phyloP scores from a whole-genome alignment of 2,113 vertebrate species.

The Mionectes macconnelli region DNA sequence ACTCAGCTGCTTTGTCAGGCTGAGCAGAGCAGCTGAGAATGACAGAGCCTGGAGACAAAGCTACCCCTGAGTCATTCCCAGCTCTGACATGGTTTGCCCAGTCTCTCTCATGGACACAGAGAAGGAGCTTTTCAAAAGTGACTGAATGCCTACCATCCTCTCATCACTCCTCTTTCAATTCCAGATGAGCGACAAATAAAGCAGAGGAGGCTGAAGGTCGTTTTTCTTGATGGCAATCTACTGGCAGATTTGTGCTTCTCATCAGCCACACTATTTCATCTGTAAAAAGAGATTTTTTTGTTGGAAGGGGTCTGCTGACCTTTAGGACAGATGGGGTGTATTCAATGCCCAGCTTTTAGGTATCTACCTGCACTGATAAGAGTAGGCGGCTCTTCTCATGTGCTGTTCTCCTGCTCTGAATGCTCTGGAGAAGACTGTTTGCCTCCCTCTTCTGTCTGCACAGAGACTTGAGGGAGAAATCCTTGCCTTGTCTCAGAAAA shows the following conservation, averaged over 20 bases:
- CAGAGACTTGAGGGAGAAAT: not conserved
- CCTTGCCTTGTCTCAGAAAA: not conserved
- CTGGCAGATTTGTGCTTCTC: not conserved
- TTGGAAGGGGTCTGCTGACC: not conserved
- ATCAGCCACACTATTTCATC: not conserved
- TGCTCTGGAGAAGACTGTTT: not conserved
- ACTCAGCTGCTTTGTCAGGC: not conserved
- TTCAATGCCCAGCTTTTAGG: not conserved
- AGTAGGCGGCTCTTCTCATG: not conserved
- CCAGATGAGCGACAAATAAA: not conserved
- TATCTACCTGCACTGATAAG: not conserved
- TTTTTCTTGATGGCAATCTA: not conserved
- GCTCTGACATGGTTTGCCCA: not conserved
- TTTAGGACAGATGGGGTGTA: not conserved
- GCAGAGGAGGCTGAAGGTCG: not conserved
- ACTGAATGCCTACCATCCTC: not conserved
- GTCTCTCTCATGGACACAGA: not conserved
- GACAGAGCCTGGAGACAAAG: constrained; percentile 7
- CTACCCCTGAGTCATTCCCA: not conserved
- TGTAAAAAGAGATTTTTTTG: not conserved
- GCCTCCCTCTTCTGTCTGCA: not conserved
- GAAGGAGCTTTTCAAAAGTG: not conserved
- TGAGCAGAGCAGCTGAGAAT: not conserved
- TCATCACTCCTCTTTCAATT: not conserved
- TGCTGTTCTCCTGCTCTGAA: not conserved